A percentile compares a stretch with the other conserved stretches of the same genome.
These are phyloP conservation scores for Protodeltote pygarga DNA, from an alignment of 2,888 invertebrate species.

Conservation along the genomic window DNA sequence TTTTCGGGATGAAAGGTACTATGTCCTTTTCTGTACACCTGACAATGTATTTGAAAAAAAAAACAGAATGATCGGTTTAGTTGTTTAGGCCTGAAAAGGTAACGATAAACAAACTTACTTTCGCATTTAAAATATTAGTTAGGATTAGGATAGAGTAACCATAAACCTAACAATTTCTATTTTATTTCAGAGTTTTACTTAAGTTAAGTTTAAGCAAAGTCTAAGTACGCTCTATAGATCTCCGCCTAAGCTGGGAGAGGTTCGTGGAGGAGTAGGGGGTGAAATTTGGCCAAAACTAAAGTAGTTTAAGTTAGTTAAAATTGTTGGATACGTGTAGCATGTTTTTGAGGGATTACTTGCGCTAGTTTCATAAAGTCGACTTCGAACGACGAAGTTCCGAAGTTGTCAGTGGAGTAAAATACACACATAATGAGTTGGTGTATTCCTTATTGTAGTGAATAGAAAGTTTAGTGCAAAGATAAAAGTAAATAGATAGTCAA, in stretches of 20 bases:
- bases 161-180: too few relatives aligned
- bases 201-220: background rate
- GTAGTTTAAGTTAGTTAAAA: constrained; percentile 64
- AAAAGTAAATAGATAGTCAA: background rate
- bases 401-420: constrained; percentile 20
- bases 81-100: too few relatives aligned
- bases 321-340: constrained; percentile 63
- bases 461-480: background rate
- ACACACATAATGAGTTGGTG: constrained; percentile 4
- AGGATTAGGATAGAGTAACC: too few relatives aligned
- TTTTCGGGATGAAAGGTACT: too few relatives aligned
- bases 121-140: too few relatives aligned
- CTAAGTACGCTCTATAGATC: constrained; percentile 31
- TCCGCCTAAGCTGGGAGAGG: constrained; percentile 15
- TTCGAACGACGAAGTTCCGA: constrained; percentile 31
- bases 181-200: too few relatives aligned
- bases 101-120: too few relatives aligned
- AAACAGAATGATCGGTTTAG: too few relatives aligned
- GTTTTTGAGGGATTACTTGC: constrained; percentile 76
- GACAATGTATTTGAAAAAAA: too few relatives aligned
- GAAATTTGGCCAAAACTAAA: constrained; percentile 51
- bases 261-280: constrained; percentile 4
- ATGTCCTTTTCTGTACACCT: too few relatives aligned
- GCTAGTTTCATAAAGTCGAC: constrained; percentile 41
- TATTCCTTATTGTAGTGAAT: constrained; percentile 16